Base-by-base conservation (phyloP, 2,113 vertebrate species). In the Oryzias melastigma region DNA sequence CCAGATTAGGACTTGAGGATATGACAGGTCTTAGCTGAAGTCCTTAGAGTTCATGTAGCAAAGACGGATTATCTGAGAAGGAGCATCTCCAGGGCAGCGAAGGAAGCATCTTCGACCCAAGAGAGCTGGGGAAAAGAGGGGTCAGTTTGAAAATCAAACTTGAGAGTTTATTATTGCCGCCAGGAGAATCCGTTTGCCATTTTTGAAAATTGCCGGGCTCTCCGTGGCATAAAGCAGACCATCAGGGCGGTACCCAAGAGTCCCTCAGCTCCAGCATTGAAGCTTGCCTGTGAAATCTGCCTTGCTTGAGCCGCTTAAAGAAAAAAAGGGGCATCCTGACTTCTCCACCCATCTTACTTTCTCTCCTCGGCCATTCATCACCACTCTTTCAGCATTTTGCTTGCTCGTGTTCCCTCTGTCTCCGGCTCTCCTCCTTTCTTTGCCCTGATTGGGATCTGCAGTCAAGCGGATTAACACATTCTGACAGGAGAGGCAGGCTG, bases 401-500 rank as follows among this genome's bases (percentile, higher is more conserved):
- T 63, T 45, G 63, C 75, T 81, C 56, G 62, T 62, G 66, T 60
- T 72, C 62, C 64, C 59, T 76, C 73, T 56, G 60, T 78, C 73
- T 74, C 71, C 73, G 53, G 29, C 82, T 68, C 76, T 75, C 79
- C 74, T 78, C 58, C 73, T 82, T 84, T 67, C 77, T 64, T 79
- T 63, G 73, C 77, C 81, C 83, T 87, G 90, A 91, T 91, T 91
- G 91, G 90, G 85, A 91, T 90, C 86, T 90, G 90, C 85, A 91
- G 86, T 85, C 88, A 82, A 90, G 90, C 87, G 73, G 87, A 92
- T 91, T 91, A 93, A 93, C 87, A 86, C 81, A 74, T 83, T 85
- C 80, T 92, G 92, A 88, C 91, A 93, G 85, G 73, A 89, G 82
- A 88, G 83, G 81, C 85, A 87, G 79, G 73, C 87, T 67, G 83